Percentiles rank a stretch among this genome's conserved stretches.
These are phyloP conservation scores for Catostylus mosaicus DNA, from an alignment of 30 jellyfish, hydroid and myxozoan species.

Conservation along the genomic window DNA sequence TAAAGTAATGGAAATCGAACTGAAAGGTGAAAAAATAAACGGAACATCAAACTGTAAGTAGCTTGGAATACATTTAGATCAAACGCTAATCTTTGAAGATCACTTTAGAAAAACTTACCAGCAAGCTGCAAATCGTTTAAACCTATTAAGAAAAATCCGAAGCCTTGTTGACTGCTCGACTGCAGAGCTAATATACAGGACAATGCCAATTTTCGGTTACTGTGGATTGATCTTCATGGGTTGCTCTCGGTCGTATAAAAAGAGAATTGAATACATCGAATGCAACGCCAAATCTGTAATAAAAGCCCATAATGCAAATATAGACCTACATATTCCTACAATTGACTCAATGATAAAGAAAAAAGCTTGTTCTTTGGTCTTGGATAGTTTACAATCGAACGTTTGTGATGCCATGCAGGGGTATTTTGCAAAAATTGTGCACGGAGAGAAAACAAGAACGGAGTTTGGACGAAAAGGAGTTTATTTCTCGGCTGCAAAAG, in stretches of 20 bases:
- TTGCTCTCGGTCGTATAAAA: too few species aligned
- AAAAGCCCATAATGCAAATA: background rate
- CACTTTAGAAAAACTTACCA: conserved; percentile 33
- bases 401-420: too few species aligned
- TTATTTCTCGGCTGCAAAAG: too few species aligned
- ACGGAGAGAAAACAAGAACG: conserved; percentile 38
- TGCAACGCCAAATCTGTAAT: conserved; percentile 24
- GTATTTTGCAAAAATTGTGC: conserved; percentile 18
- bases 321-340: conserved; percentile 25
- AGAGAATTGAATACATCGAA: conserved; percentile 41
- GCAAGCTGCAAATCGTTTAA: conserved; percentile 49
- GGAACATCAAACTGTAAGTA: conserved; percentile 58
- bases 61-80: conserved; percentile 55
- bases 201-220: conserved; percentile 37
- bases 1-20: conserved; percentile 30
- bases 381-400: conserved; percentile 32
- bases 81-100: conserved; percentile 38
- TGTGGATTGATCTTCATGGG: conserved; percentile 41
- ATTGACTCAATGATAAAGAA: conserved; percentile 42
- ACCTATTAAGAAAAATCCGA: conserved; percentile 49
- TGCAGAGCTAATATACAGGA: conserved; percentile 31
- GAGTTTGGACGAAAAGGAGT: too few species aligned
- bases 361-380: conserved; percentile 44
- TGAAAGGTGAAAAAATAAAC: conserved; percentile 39
- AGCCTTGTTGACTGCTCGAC: too few species aligned